Evolutionary conservation across 2,797 vertebrate genomes (phyloP).

Genomic region (Sebastes dallii): DNA sequence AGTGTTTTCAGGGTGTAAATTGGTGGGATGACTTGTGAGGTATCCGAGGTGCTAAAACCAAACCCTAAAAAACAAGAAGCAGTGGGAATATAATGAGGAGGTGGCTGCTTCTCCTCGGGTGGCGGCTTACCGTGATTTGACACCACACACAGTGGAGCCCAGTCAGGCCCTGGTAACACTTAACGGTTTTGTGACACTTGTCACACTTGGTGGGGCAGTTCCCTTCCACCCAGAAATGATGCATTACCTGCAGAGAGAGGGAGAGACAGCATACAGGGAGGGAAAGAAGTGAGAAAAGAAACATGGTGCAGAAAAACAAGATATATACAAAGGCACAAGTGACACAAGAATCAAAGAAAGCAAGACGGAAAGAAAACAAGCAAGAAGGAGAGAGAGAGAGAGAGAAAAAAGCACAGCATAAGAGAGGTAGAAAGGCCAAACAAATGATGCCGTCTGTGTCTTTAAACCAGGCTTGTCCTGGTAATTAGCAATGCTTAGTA

Average conservation of each 20-base stretch:
- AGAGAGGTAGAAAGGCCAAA: background rate
- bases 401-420: background rate
- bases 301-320: slow-evolving; percentile 56
- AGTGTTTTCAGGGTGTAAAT: slow-evolving; percentile 75
- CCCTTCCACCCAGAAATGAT: slow-evolving; percentile 96
- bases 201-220: slow-evolving; percentile 96
- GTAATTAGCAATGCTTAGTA: slow-evolving; percentile 70
- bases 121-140: slow-evolving; percentile 92
- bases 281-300: slow-evolving; percentile 58
- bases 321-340: slow-evolving; percentile 32
- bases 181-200: slow-evolving; percentile 96
- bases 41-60: slow-evolving; percentile 63
- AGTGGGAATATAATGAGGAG: slow-evolving; percentile 75
- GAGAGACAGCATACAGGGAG: slow-evolving; percentile 33
- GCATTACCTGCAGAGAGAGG: slow-evolving; percentile 87
- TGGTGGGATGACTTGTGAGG: slow-evolving; percentile 63
- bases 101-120: slow-evolving; percentile 59
- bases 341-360: slow-evolving; percentile 42
- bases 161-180: slow-evolving; percentile 95
- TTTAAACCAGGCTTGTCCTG: slow-evolving; percentile 59
- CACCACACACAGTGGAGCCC: slow-evolving; percentile 97
- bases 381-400: background rate
- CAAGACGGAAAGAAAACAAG: slow-evolving; percentile 10
- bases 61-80: slow-evolving; percentile 69
- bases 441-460: slow-evolving; percentile 2